Evolutionary conservation across 2,888 invertebrate genomes (phyloP).

Genomic region (Nemotelus pantherinus): DNA sequence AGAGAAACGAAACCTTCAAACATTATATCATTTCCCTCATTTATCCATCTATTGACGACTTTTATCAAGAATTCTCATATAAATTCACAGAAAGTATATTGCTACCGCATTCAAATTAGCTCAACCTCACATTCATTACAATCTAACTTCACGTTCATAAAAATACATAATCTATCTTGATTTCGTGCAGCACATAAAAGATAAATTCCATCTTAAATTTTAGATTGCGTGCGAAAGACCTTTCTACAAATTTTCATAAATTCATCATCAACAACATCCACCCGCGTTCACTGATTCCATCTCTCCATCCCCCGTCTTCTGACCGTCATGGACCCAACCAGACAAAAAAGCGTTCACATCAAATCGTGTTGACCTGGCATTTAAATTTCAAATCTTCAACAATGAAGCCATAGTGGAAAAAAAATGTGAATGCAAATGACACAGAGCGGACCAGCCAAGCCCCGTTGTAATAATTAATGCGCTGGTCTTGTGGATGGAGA

Average conservation of each 20-base stretch:
- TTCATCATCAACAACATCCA: background rate
- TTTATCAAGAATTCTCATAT: too few species aligned
- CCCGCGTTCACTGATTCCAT: too few species aligned
- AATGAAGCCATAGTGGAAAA: background rate
- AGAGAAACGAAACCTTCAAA: too few species aligned
- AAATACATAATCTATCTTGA: too few species aligned
- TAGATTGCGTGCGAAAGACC: background rate
- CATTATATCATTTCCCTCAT: too few species aligned
- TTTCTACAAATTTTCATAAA: background rate
- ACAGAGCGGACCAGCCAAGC: background rate
- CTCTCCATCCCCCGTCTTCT: too few species aligned
- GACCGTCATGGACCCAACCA: background rate
- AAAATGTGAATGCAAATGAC: slow-evolving; percentile 12
- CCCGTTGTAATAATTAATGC: background rate
- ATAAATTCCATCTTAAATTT: background rate
- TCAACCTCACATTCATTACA: too few species aligned
- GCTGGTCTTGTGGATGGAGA: background rate
- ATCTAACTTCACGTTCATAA: too few species aligned
- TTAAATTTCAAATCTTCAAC: background rate
- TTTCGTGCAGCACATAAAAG: background rate
- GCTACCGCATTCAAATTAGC: too few species aligned
- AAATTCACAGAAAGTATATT: too few species aligned
- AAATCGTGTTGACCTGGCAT: slow-evolving; percentile 20
- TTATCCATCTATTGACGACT: too few species aligned
- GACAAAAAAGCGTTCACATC: background rate